Conservation (phyloP, 2,797 vertebrate genomes). For the Jordanella pulchra region DNA sequence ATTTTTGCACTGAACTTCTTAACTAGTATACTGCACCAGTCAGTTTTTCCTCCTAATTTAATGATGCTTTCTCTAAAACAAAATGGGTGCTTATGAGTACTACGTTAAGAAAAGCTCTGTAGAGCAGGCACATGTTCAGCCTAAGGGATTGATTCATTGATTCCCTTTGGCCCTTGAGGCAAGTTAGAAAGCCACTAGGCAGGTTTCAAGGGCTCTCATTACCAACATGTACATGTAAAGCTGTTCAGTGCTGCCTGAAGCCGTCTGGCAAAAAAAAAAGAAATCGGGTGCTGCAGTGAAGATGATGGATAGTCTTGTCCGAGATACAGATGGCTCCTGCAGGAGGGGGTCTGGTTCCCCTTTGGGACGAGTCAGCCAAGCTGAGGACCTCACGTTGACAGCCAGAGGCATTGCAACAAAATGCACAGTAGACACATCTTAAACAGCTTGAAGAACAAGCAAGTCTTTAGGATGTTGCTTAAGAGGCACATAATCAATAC, state of each 20-base stretch:
- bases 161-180: constrained; percentile 63
- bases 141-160: constrained; percentile 66
- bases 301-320: constrained; percentile 77
- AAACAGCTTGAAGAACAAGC: constrained; percentile 48
- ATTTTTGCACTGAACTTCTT: constrained; percentile 3
- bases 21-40: constrained; percentile 15
- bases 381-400: constrained; percentile 70
- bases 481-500: constrained; percentile 56
- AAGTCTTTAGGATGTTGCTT: constrained; percentile 35
- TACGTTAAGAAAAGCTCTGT: constrained; percentile 40
- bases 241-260: constrained; percentile 62
- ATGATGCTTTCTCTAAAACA: constrained; percentile 23
- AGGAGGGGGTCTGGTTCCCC: constrained; percentile 65
- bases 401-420: constrained; percentile 54
- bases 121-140: constrained; percentile 49
- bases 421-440: constrained; percentile 44
- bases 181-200: constrained; percentile 63
- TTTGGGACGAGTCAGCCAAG: constrained; percentile 64
- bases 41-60: constrained; percentile 45
- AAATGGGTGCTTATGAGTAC: constrained; percentile 35
- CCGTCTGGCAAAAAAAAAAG: constrained; percentile 56
- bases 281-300: constrained; percentile 56
- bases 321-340: constrained; percentile 76
- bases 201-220: constrained; percentile 75
- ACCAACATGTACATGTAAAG: constrained; percentile 69